Evolutionary conservation across 2,113 vertebrate genomes (phyloP).

Genomic region (Dasyornis broadbenti): DNA sequence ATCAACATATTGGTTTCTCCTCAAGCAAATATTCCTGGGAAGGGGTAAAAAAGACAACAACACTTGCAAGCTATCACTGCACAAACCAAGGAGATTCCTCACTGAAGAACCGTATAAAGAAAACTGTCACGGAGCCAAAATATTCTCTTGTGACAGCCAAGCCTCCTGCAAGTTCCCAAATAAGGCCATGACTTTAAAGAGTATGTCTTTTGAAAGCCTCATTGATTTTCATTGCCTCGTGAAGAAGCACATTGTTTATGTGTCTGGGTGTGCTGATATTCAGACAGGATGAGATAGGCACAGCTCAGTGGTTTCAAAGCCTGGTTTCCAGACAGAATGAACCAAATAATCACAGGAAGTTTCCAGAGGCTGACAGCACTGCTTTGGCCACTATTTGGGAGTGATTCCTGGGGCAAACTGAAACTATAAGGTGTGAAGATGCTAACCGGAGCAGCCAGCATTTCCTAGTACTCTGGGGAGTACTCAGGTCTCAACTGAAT

Average conservation of each 20-base stretch:
- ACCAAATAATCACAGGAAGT: background rate
- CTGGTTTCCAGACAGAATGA: background rate
- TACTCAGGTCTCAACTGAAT: background rate
- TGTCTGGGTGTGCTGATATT: slow-evolving; percentile 6
- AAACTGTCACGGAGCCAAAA: slow-evolving; percentile 45
- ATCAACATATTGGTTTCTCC: background rate
- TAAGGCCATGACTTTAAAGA: slow-evolving; percentile 52
- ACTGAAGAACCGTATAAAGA: background rate
- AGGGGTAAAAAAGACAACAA: background rate
- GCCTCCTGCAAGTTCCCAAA: slow-evolving; percentile 54
- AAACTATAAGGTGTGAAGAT: background rate
- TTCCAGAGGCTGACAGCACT: background rate
- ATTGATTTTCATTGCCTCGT: slow-evolving; percentile 27
- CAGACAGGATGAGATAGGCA: background rate
- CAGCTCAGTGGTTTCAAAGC: background rate
- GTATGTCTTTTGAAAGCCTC: slow-evolving; percentile 40
- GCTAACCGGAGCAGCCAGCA: background rate
- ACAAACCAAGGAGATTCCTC: slow-evolving; percentile 1
- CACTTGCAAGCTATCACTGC: background rate
- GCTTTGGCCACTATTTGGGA: background rate
- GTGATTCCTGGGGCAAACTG: background rate
- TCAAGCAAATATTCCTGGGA: background rate
- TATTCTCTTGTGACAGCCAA: slow-evolving; percentile 43
- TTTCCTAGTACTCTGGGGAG: background rate
- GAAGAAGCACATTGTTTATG: slow-evolving; percentile 44